phyloP scores from a whole-genome alignment of 2,113 vertebrate species.

The Hemibagrus wyckioides region DNA sequence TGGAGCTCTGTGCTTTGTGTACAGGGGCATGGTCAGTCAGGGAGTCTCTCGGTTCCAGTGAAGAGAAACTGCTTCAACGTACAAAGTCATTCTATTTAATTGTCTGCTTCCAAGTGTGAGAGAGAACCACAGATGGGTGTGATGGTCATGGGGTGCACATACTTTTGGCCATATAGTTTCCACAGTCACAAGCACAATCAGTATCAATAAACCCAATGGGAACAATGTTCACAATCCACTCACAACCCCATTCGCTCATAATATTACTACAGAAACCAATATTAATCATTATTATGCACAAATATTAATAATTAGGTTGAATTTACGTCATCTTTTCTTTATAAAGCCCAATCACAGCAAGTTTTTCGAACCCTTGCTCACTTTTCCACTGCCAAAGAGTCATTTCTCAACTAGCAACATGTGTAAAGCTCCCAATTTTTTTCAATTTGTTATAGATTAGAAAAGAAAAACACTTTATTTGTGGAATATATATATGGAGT shows the following conservation, averaged over 20 bases:
- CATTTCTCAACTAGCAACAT: not conserved
- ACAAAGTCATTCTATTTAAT: not conserved
- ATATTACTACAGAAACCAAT: not conserved
- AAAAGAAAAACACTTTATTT: not conserved
- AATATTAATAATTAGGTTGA: not conserved
- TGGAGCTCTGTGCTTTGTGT: not conserved
- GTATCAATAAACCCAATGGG: not conserved
- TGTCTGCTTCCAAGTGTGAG: not conserved
- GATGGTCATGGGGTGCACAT: not conserved
- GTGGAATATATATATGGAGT: no score
- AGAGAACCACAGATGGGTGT: not conserved
- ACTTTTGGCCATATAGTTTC: not conserved
- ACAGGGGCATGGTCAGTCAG: not conserved
- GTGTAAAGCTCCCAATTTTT: not conserved
- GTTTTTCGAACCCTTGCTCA: not conserved
- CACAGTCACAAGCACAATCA: slow-evolving; percentile 47
- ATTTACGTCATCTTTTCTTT: not conserved
- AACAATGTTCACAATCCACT: not conserved
- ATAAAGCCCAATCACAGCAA: not conserved
- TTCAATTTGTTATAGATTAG: no score
- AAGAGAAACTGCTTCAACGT: not conserved
- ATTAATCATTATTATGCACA: not conserved
- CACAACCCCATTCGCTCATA: not conserved
- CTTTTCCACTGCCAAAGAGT: not conserved
- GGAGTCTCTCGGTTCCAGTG: not conserved